A percentile compares a stretch with the other conserved stretches of the same genome.
These are phyloP conservation scores for Rhodinocichla rosea DNA, from an alignment of 2,113 vertebrate genomes.

Conservation along the genomic window DNA sequence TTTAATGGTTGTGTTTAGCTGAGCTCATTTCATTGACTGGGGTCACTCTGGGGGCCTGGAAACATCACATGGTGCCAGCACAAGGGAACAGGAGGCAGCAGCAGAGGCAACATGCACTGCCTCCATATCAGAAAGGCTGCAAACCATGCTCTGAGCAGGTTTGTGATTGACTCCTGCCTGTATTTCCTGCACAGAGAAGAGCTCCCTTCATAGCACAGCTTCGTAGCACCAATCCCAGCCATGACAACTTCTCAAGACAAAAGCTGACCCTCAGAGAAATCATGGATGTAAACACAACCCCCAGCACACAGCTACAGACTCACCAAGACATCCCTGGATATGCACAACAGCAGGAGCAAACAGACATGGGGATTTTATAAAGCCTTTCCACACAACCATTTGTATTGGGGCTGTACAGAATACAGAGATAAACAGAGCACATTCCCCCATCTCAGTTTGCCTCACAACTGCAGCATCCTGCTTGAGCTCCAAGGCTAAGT, in stretches of 20 bases:
- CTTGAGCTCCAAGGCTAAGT: background rate
- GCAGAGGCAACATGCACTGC: rapidly evolving
- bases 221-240: rapidly evolving
- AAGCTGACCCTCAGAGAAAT: background rate
- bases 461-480: rapidly evolving
- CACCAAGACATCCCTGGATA: rapidly evolving
- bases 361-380: background rate
- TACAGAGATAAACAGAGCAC: background rate
- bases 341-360: rapidly evolving
- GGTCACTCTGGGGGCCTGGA: background rate
- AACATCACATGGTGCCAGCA: background rate
- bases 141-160: background rate
- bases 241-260: background rate
- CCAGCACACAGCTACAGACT: rapidly evolving
- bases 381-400: background rate
- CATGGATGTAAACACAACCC: background rate
- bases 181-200: background rate
- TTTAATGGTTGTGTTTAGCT: background rate
- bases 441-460: background rate
- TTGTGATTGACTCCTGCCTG: rapidly evolving
- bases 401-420: background rate
- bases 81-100: background rate
- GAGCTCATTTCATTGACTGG: background rate
- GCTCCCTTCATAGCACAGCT: background rate
- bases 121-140: background rate